Percentiles rank a stretch among this genome's conserved stretches.
Conservation (phyloP, 2,888 invertebrate genomes). For the Chironomus riparius region DNA sequence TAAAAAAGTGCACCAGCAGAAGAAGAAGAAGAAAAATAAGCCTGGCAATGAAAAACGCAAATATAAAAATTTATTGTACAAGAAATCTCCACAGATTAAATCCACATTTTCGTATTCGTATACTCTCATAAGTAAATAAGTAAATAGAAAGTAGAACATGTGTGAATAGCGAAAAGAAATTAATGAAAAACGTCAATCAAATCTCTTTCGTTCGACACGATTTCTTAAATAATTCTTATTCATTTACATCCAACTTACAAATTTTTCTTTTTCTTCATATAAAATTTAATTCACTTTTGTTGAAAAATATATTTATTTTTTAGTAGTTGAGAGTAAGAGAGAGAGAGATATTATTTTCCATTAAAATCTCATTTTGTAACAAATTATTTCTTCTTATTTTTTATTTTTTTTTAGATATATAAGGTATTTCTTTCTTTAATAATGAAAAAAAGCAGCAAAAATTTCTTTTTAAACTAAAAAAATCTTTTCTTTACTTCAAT, state of each 20-base stretch:
- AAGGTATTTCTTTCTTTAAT: background rate
- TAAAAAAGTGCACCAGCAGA: no score
- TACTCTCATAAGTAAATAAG: background rate
- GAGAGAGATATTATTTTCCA: background rate
- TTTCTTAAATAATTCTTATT: background rate
- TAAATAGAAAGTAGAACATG: constrained; percentile 27
- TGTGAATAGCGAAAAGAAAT: constrained; percentile 23
- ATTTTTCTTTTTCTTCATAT: background rate
- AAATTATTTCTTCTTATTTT: background rate
- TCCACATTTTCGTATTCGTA: background rate
- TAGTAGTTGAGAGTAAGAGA: no score
- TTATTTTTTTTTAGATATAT: background rate
- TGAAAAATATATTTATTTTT: no score
- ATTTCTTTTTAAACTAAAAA: no score
- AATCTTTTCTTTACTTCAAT: no score
- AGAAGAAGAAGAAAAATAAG: no score
- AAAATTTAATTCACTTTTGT: background rate
- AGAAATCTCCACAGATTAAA: background rate
- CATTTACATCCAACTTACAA: background rate
- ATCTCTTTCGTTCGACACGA: constrained; percentile 13
- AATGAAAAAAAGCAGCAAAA: background rate
- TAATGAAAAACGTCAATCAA: constrained; percentile 24
- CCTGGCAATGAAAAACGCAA: background rate
- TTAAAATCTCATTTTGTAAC: background rate
- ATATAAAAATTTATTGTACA: background rate